Evolutionary conservation across 2,113 vertebrate species (phyloP), one percentile per base, ranked within the genome.

Genomic region (Dicrurus megarhynchus): DNA sequence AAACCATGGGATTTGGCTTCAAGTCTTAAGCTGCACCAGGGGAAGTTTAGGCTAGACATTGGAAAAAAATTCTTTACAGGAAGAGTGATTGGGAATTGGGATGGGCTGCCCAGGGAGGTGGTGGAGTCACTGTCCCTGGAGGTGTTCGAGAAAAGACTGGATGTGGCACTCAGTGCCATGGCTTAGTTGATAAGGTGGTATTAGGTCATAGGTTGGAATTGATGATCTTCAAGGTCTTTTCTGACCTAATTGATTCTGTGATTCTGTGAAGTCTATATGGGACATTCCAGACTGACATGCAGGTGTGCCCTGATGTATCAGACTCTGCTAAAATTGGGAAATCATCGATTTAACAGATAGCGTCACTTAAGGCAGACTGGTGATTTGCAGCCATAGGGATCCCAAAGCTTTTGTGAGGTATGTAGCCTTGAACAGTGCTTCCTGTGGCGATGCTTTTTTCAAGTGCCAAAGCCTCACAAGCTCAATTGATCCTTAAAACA

Each of bases 51-150:
- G 69, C 49, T 64, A 27, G 14, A 15, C 11, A 28, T 33, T 15
- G 55, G 28, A 28, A 55, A 74, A 71, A 39, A 27, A 10, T 3
- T 12, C 7, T 55, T 46, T 55, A 33, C 22, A 39, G 28, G 22
- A 46, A 26, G 49, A 33, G 39, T 22, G 18, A 28, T 16, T 74
- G 11, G 14, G 6, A 18, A 14, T 10, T 55, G 39, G 27, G 63
- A 33, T 37, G 68, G 49, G 27, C 57, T 64, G 41, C 4, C 41
- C 49, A 64, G 23, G 11, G 28, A 46, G 27, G 14, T 22, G 22
- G 22, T 63, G 22, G 28, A 39, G n/a, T 8, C 18, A 28, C 9
- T 0, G 0, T 64, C 23, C 15, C n/a, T 23, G 41, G 7, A 23
- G n/a, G 6, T 22, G 15, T 28, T 73, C 47, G 23, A 37, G 35